Evolutionary conservation across 2,797 vertebrate genomes (phyloP), one percentile per base, ranked within the genome.

Genomic region (Rallus crepitans): DNA sequence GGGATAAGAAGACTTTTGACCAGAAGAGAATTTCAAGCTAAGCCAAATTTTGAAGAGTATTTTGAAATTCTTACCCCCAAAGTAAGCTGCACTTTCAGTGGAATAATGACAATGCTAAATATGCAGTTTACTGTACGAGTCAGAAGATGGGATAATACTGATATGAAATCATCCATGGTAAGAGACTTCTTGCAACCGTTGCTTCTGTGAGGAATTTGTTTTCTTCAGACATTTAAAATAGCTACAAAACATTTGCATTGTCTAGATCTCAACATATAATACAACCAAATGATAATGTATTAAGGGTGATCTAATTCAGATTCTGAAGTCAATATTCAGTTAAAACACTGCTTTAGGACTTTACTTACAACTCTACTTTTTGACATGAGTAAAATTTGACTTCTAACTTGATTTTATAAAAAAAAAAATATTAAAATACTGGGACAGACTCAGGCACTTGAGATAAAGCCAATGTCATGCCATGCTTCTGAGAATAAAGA

Each of bases 101-200:
- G 98, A 56, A 99, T 99, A 96, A 98, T 99, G 98, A 99, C 99
- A 86, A 99, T 99, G 99, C 93, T 99, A 69, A 99, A 99, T 94
- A 99, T 99, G 95, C 99, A 99, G 95, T 99, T 99, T 84, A 97
- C 99, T 79, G 97, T 99, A 71, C 98, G 99, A 95, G 99, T 99
- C 95, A 99, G 98, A 97, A 98, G 98, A 70, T 98, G 98, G 95
- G 98, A 98, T 73, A 98, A 97, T 77, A 96, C 97, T 31, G 93
- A 98, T 82, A 98, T 98, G 73, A 98, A 98, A 84, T 98, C 98
- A 17, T 98, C 98, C 65, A 98, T 99, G 99, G 99, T 99, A 99
- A 98, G 98, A 91, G 55, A 97, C 66, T 37, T 70, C 82, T 61
- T 81, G 30, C 64, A 47, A 53, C 21, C 28, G 31, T 72, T 70